Evolutionary conservation across 2,797 vertebrate genomes (phyloP).

Genomic region (Silurus aristotelis): DNA sequence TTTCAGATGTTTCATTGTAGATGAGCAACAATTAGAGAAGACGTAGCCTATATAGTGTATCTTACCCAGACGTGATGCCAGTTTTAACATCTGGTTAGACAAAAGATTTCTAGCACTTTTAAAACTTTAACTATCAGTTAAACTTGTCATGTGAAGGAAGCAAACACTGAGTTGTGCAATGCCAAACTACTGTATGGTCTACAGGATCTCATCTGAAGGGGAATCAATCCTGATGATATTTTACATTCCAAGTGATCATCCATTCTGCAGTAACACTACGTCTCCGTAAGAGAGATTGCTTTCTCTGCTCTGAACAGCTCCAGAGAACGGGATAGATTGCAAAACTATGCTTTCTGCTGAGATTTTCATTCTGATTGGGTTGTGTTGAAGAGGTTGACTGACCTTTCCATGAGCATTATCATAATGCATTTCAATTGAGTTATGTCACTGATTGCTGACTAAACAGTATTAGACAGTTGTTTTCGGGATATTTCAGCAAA

Average conservation of each 20-base stretch:
- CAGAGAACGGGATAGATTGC: constrained; percentile 22
- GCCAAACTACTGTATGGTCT: constrained; percentile 66
- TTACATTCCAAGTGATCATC: constrained; percentile 71
- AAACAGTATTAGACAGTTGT: constrained; percentile 19
- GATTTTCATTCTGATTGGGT: constrained; percentile 33
- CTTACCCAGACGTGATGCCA: too few relatives aligned
- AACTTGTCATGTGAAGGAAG: constrained; percentile 5
- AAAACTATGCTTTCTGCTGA: constrained; percentile 36
- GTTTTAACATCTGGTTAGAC: too few relatives aligned
- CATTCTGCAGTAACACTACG: constrained; percentile 62
- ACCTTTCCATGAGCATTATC: constrained; percentile 31
- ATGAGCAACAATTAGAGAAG: too few relatives aligned
- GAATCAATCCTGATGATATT: constrained; percentile 74
- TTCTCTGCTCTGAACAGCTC: constrained; percentile 41
- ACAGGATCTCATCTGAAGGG: constrained; percentile 75
- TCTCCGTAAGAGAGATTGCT: constrained; percentile 41
- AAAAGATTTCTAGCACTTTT: neutral
- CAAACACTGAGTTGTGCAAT: constrained; percentile 29
- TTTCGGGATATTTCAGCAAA: constrained; percentile 13
- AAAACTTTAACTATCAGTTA: constrained; percentile 29
- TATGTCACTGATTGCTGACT: constrained; percentile 17
- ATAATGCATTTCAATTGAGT: constrained; percentile 17
- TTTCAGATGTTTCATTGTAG: too few relatives aligned
- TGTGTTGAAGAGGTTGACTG: constrained; percentile 22
- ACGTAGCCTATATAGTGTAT: too few relatives aligned